phyloP scores from a whole-genome alignment of 2,888 invertebrate genomes.

The Caenorhabditis sp. region DNA sequence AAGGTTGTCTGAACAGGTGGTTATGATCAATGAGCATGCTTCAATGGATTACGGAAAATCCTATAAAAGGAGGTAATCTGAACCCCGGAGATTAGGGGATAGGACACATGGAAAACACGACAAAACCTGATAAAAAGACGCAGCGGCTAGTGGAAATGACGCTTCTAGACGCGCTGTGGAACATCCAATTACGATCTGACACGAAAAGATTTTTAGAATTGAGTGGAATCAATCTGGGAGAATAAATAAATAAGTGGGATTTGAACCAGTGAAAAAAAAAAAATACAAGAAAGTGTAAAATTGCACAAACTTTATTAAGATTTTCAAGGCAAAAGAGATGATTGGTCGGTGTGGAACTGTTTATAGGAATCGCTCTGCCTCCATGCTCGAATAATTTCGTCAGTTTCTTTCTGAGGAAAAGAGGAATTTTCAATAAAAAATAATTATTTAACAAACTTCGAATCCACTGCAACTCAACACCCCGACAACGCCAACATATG shows the following conservation, averaged over 20 bases:
- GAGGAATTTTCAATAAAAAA: not conserved
- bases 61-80: too few relatives aligned
- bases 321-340: slow-evolving; percentile 58
- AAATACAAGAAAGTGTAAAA: not conserved
- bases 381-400: slow-evolving; percentile 53
- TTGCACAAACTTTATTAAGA: slow-evolving; percentile 9
- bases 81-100: not conserved
- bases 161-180: slow-evolving; percentile 47
- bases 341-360: slow-evolving; percentile 64
- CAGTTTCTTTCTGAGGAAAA: slow-evolving; percentile 46
- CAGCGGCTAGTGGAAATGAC: slow-evolving; percentile 48
- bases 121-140: slow-evolving; percentile 55
- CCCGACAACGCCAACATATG: slow-evolving; percentile 65
- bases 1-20: slow-evolving; percentile 17
- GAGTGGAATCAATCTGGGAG: not conserved
- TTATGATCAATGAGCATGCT: not conserved
- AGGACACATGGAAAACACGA: slow-evolving; percentile 8
- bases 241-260: not conserved
- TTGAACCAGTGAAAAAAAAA: not conserved
- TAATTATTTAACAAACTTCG: slow-evolving; percentile 38
- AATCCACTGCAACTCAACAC: slow-evolving; percentile 51
- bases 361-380: slow-evolving; percentile 22
- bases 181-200: slow-evolving; percentile 58
- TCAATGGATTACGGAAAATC: too few relatives aligned
- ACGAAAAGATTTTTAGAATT: not conserved